phyloP scores from a whole-genome alignment of 2,797 vertebrate genomes.

The Acanthornis magna region DNA sequence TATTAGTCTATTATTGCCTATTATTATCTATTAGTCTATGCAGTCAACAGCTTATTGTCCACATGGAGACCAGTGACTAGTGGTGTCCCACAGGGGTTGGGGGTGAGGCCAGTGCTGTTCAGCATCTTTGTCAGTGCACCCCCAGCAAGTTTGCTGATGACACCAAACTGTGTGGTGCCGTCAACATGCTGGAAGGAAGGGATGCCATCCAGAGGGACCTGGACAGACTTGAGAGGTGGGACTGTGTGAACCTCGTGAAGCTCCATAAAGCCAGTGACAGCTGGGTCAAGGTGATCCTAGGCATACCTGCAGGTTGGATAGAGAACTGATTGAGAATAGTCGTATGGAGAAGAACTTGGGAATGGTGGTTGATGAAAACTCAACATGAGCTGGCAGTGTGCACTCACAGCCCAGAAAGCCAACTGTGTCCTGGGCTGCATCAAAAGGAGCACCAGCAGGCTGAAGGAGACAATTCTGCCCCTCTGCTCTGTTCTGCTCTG shows the following conservation, averaged over 20 bases:
- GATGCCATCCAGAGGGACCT: neutral
- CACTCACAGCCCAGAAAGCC: neutral
- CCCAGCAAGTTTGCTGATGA: neutral
- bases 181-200: neutral
- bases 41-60: neutral
- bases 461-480: neutral
- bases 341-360: neutral
- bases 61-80: neutral
- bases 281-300: neutral
- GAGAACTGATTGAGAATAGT: neutral
- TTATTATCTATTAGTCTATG: neutral
- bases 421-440: neutral
- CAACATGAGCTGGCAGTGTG: neutral
- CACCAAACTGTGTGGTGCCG: neutral
- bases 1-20: neutral
- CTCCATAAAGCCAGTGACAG: neutral
- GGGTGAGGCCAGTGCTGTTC: neutral
- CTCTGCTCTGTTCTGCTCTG: neutral
- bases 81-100: rapidly evolving
- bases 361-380: neutral
- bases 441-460: neutral
- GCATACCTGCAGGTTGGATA: neutral
- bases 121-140: neutral
- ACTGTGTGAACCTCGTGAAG: neutral
- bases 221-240: neutral